Conservation (phyloP, 2,888 invertebrate genomes). For the Tryphoninae sp. region DNA sequence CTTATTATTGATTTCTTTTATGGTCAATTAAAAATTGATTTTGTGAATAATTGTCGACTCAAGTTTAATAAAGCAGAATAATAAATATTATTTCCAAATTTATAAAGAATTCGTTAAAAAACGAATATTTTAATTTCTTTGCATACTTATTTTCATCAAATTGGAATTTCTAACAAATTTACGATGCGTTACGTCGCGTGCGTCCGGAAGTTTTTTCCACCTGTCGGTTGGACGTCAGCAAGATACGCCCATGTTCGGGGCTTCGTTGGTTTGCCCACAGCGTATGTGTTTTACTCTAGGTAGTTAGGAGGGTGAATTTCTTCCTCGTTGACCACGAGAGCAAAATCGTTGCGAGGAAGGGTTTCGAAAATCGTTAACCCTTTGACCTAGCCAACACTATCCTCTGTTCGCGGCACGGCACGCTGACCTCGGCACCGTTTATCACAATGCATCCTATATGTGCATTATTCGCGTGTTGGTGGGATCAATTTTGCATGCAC, state of each 20-base stretch:
- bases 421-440: conserved; percentile 49
- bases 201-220: neutral
- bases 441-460: conserved; percentile 26
- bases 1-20: neutral
- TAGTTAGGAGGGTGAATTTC: conserved; percentile 67
- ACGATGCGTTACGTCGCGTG: neutral
- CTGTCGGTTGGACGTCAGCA: conserved; percentile 33
- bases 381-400: conserved; percentile 56
- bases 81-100: too few relatives aligned
- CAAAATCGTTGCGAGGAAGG: conserved; percentile 64
- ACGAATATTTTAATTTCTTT: too few relatives aligned
- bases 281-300: conserved; percentile 4
- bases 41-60: too few relatives aligned
- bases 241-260: conserved; percentile 23
- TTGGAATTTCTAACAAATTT: neutral
- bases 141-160: neutral
- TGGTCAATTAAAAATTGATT: too few relatives aligned
- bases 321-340: conserved; percentile 72
- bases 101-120: too few relatives aligned
- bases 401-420: conserved; percentile 40
- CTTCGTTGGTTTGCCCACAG: conserved; percentile 48
- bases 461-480: neutral
- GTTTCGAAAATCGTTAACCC: conserved; percentile 80
- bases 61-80: too few relatives aligned
- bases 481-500: neutral